Base-by-base conservation (phyloP, 2,113 vertebrate genomes). In the Synodontis membranacea region DNA sequence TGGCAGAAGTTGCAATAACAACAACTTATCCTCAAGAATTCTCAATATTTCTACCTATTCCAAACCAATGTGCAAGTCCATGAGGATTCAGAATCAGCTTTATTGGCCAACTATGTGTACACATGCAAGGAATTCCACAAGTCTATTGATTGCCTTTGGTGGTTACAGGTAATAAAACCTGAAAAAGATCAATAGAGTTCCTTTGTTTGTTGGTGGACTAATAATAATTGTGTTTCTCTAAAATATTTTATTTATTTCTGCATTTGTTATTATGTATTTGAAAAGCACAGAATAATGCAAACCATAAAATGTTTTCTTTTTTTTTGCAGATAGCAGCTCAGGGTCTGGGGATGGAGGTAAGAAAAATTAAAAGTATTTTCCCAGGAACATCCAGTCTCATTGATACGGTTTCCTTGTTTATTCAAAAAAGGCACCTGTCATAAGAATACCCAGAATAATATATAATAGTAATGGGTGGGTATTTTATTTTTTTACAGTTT, bases 321-420 rank as follows among this genome's bases (percentile, higher is more conserved):
- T 60, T 11, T 66, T 76, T 84, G 4, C 92, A 99, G 97, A 98
- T 91, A 96, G 95, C 46, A 96, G 96, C 2, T 99, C 97, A 88
- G 97, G 97, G 87, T 98, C 97, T 80, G 97, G 95, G 90, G 97
- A 98, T 87, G 96, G 95, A 94, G 97, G 97, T 99, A 92, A 92
- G 94, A 28, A 21, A 48, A 75, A 28, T 25, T 1, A 11, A 37
- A 9, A 37, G 6, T 23, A 42, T 4, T 72, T 72, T 42, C 44
- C 11, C 42, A 23, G 2, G 5, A 39, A 37, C 66, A 39, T 75
- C 23, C 4, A 42, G 14, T 76, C 12, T 48, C 44, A n/a, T 50
- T 78, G 17, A 7, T 72, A 8, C 37, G 34, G 64, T 48, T 42
- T 58, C 39, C 3, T 82, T 60, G 37, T 44, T 44, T 42, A 74